Conservation (phyloP, 53 echinoderm and acorn worm species). For the Apostichopus leukothele region DNA sequence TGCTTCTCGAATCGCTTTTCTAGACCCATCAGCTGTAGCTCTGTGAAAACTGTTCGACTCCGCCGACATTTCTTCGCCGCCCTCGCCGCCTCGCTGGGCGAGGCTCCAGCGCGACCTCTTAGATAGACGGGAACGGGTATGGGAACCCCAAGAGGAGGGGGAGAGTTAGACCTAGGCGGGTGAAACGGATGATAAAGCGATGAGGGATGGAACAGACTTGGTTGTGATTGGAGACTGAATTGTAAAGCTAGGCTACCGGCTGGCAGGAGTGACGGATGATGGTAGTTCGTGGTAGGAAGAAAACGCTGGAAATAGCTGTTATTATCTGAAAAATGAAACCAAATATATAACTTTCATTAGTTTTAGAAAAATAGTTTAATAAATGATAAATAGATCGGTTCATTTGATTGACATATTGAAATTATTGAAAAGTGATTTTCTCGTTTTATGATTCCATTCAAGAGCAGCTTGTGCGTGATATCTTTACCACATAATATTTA, state of each 20-base stretch:
- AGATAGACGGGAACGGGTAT: slow-evolving; percentile 98
- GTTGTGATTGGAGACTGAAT: slow-evolving; percentile 21
- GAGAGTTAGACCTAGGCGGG: slow-evolving; percentile 26
- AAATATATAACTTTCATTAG: too few species aligned
- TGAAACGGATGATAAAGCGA: slow-evolving; percentile 13
- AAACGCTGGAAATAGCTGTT: slow-evolving; percentile 19
- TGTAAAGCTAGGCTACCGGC: slow-evolving; percentile 15
- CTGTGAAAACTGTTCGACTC: slow-evolving; percentile 94
- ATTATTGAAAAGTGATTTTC: too few species aligned
- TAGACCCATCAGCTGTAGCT: slow-evolving; percentile 91
- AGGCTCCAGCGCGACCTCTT: slow-evolving; percentile 75
- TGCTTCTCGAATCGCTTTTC: slow-evolving; percentile 98
- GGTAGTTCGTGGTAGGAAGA: not conserved
- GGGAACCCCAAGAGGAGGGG: slow-evolving; percentile 70
- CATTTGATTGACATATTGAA: too few species aligned
- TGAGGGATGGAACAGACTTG: slow-evolving; percentile 14
- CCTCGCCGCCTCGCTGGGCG: slow-evolving; percentile 74
- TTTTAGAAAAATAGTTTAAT: too few species aligned
- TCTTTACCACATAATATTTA: too few species aligned
- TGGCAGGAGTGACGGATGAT: slow-evolving; percentile 16
- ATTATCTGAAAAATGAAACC: slow-evolving; percentile 1
- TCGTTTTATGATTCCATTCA: too few species aligned
- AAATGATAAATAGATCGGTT: too few species aligned
- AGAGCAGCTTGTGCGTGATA: too few species aligned
- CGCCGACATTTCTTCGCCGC: slow-evolving; percentile 93